Evolutionary conservation across 1,140 invertebrate genomes (phyloP), one percentile per base, ranked within the genome.

Genomic region (Coelopa frigida): DNA sequence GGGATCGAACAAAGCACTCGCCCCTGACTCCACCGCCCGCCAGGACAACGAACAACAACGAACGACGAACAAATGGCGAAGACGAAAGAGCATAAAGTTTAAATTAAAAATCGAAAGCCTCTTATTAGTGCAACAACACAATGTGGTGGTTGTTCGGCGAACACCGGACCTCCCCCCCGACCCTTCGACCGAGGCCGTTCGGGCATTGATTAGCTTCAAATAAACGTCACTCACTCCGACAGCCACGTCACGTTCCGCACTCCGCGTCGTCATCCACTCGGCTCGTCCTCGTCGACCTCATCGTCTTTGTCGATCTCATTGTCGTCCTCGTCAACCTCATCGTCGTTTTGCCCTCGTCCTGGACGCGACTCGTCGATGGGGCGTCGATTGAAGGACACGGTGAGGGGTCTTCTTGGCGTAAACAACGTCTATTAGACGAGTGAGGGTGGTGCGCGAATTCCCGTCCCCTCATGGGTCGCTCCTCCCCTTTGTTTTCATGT

Each of bases 201-300:
- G 8, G 14, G 17, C 36, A 38, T 38, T 38, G 36, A 38, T 38
- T 38, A 38, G 36, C 36, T 38, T 20, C 24, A 38, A 38, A 38
- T 38, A 20, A 38, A 38, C 36, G 36, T 21, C 22, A 14, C 22
- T 35, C n/a, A n/a, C n/a, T n/a, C n/a, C n/a, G n/a, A n/a, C n/a
- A n/a, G n/a, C n/a, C n/a, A n/a, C n/a, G n/a, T n/a, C n/a, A n/a
- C n/a, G n/a, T n/a, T n/a, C n/a, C n/a, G n/a, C n/a, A n/a, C n/a
- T n/a, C n/a, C n/a, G n/a, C n/a, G n/a, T n/a, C n/a, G n/a, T n/a
- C n/a, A n/a, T n/a, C n/a, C n/a, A n/a, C n/a, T n/a, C n/a, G n/a
- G n/a, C n/a, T n/a, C n/a, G n/a, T n/a, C n/a, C n/a, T n/a, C n/a
- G n/a, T n/a, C n/a, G n/a, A n/a, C n/a, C n/a, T n/a, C n/a, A n/a